Evolutionary conservation across 2,797 vertebrate species (phyloP).

Genomic region (Pelodytes ibericus): DNA sequence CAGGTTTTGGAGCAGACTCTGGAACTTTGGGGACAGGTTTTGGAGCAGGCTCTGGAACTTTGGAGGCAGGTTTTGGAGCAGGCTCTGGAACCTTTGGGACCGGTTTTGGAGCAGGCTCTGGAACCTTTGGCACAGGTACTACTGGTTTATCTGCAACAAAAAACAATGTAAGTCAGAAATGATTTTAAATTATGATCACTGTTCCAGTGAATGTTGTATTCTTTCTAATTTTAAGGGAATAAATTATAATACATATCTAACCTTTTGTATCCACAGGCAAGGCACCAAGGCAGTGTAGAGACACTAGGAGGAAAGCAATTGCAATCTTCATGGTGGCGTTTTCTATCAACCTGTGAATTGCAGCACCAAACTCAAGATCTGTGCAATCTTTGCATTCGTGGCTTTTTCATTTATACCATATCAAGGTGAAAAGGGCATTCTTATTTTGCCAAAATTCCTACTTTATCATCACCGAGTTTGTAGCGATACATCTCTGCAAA

Average conservation of each 20-base stretch:
- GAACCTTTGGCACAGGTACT: not conserved
- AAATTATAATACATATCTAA: not conserved
- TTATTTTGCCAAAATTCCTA: constrained; percentile 22
- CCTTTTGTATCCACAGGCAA: constrained; percentile 50
- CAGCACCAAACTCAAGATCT: constrained; percentile 28
- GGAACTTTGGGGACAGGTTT: constrained; percentile 28
- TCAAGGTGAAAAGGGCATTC: constrained; percentile 28
- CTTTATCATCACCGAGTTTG: constrained; percentile 16
- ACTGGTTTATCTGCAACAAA: constrained; percentile 16
- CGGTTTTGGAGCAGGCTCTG: constrained; percentile 11
- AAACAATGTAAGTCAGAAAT: not conserved
- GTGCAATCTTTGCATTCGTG: not conserved
- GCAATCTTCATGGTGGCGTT: constrained; percentile 44
- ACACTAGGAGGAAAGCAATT: constrained; percentile 43
- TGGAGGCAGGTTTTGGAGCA: constrained; percentile 29
- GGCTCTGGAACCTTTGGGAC: constrained; percentile 38
- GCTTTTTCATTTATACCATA: constrained; percentile 31
- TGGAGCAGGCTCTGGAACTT: constrained; percentile 15
- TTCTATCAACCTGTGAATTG: constrained; percentile 19
- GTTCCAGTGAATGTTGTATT: not conserved
- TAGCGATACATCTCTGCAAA: not conserved
- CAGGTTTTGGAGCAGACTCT: constrained; percentile 32
- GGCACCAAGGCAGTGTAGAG: constrained; percentile 38
- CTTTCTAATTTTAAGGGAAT: not conserved
- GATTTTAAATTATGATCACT: not conserved